phyloP scores from a whole-genome alignment of 1,140 invertebrate species.

The Maniola jurtina region DNA sequence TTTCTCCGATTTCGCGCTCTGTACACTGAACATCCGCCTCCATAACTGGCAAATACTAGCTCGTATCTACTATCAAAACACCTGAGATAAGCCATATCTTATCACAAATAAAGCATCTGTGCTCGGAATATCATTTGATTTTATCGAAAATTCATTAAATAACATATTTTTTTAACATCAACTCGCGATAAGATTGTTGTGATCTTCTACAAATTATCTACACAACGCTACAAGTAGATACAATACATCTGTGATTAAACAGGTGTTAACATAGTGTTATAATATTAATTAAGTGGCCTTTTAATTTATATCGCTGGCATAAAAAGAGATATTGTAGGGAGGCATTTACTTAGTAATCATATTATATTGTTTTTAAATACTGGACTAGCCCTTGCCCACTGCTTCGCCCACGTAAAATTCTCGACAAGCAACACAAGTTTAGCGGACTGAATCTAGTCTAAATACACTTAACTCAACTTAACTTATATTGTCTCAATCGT shows the following conservation, averaged over 20 bases:
- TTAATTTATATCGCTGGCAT: no score
- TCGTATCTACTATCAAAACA: neutral
- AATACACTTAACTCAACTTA: no score
- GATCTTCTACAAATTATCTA: neutral
- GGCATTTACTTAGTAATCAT: no score
- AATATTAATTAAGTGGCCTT: neutral
- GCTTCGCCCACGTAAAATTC: no score
- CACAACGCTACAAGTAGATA: neutral
- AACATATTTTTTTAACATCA: conserved; percentile 17
- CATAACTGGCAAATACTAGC: conserved; percentile 22
- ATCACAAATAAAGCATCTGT: conserved; percentile 27
- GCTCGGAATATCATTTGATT: conserved; percentile 3
- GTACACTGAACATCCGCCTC: conserved; percentile 18
- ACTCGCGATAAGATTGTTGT: neutral
- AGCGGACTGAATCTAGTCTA: no score
- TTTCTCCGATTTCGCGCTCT: conserved; percentile 4
- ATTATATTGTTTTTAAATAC: no score
- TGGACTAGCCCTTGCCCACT: no score
- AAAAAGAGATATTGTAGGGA: no score
- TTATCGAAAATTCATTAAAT: conserved; percentile 26
- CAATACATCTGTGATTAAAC: neutral
- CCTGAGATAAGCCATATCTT: conserved; percentile 27
- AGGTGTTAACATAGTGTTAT: neutral
- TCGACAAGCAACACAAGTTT: no score
- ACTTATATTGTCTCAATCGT: no score